Base-by-base conservation (phyloP, 2,113 vertebrate species). In the Corythornis vintsioides region DNA sequence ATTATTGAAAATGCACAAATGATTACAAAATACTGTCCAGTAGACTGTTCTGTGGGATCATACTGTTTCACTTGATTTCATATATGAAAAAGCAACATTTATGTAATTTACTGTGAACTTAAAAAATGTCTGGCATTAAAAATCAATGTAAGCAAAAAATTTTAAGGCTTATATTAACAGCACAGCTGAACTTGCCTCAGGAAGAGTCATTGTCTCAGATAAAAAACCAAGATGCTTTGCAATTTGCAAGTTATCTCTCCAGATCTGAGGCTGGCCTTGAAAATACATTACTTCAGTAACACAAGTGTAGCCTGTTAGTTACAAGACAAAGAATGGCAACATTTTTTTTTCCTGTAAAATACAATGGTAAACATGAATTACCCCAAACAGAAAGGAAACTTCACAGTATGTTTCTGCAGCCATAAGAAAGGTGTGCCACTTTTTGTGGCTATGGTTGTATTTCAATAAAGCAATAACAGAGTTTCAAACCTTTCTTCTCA, bases 241-340 rank as follows among this genome's bases (percentile, higher is more conserved):
- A 73, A 74, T 71, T 78, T 87, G 55, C 43, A 90, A 83, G 64
- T 87, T 69, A 35, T 93, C 20, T 73, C 52, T 86, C 64, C 43
- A 77, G 77, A 94, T 83, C 42, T 92, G 20, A 91, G 69, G 19
- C 72, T 92, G 74, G 67, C 56, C 92, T 95, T 96, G 56, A 57
- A 74, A 63, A 86, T 83, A 50, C 38, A 50, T 56, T 79, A 91
- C 40, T 90, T 86, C 45, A 66, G 35, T 79, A 85, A 94, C 55
- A 66, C 65, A 83, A 94, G 31, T 9, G 25, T 4, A 17, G 70
- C 90, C n/a, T 87, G 57, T 38, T 82, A 72, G 15, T 77, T 53
- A 78, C 26, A 65, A 75, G 31, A 57, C 17, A 85, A 87, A 90
- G 18, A 79, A 85, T 53, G 15, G 59, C 19, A 87, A 70, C 7